A percentile compares a stretch with the other conserved stretches of the same genome.
Conservation (phyloP, 2,113 vertebrate genomes). For the Rattus norvegicus region DNA sequence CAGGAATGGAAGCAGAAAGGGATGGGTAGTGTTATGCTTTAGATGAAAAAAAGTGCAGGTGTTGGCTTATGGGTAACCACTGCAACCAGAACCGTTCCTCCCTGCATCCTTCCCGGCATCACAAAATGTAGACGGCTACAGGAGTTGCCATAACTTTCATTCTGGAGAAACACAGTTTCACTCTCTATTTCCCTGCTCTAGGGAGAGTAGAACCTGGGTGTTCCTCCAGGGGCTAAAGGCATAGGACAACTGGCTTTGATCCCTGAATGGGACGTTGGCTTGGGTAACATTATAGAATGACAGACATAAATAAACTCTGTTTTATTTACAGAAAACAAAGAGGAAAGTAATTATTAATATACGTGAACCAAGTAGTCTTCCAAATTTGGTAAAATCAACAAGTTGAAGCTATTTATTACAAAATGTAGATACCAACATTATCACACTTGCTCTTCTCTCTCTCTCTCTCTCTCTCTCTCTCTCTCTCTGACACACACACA, state of each 20-base stretch:
- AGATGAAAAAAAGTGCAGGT: background rate
- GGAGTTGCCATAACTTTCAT: background rate
- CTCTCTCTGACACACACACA: background rate
- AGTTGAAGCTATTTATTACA: background rate
- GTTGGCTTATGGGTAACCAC: background rate
- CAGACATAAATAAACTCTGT: background rate
- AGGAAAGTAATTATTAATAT: conserved; percentile 59
- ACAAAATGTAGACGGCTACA: background rate
- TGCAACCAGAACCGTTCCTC: background rate
- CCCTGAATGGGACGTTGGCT: background rate
- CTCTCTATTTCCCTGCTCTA: background rate
- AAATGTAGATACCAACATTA: background rate
- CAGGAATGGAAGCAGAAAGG: background rate
- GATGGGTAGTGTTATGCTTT: background rate
- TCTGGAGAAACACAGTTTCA: background rate
- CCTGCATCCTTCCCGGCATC: background rate
- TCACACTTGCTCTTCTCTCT: too few species aligned
- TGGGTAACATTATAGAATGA: background rate
- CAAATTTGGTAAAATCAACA: background rate
- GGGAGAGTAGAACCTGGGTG: too few species aligned
- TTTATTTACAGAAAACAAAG: conserved; percentile 46
- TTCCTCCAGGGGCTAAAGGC: background rate
- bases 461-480: background rate
- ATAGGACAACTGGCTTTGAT: background rate
- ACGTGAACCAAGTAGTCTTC: conserved; percentile 18